These are phyloP conservation scores for Drosophila bifasciata DNA, from an alignment of 1,140 invertebrate genomes.

Conservation along the genomic window DNA sequence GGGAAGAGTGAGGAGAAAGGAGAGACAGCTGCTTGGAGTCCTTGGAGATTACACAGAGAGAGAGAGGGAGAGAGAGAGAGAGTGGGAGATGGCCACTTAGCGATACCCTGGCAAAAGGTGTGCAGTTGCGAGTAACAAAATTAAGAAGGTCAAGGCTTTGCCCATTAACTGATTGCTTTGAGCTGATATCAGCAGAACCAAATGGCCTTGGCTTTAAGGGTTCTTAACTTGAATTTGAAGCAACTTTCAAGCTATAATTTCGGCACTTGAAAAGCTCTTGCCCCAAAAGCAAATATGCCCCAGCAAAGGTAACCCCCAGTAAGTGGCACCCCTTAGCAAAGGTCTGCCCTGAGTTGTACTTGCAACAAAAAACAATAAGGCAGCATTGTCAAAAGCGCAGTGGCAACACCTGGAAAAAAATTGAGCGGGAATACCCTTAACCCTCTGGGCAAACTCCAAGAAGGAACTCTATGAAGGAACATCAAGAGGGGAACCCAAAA, in stretches of 20 bases:
- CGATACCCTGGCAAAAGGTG: conserved; percentile 31
- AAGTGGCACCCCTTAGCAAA: too few species aligned
- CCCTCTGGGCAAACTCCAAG: conserved; percentile 1
- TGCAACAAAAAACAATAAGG: neutral
- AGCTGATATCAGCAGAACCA: too few species aligned
- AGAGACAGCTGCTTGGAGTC: conserved; percentile 18
- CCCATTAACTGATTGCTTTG: too few species aligned
- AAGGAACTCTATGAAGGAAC: too few species aligned
- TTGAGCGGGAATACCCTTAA: neutral
- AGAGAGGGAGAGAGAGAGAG: conserved; percentile 9
- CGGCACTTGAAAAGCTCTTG: too few species aligned
- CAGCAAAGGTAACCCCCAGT: neutral
- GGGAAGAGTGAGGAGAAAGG: neutral
- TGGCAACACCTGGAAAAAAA: conserved; percentile 11
- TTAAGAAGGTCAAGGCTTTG: conserved; percentile 3
- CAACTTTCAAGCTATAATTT: too few species aligned
- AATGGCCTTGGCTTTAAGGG: too few species aligned
- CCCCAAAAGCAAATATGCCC: neutral
- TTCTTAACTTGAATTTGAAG: too few species aligned
- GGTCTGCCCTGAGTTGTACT: neutral
- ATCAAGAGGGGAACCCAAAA: too few species aligned
- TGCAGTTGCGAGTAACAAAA: conserved; percentile 13
- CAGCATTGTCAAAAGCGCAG: conserved; percentile 15
- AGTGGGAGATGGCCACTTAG: conserved; percentile 40
- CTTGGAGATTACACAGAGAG: conserved; percentile 1